Conservation (phyloP, 2,797 vertebrate species). For the Chiloscyllium punctatum region DNA sequence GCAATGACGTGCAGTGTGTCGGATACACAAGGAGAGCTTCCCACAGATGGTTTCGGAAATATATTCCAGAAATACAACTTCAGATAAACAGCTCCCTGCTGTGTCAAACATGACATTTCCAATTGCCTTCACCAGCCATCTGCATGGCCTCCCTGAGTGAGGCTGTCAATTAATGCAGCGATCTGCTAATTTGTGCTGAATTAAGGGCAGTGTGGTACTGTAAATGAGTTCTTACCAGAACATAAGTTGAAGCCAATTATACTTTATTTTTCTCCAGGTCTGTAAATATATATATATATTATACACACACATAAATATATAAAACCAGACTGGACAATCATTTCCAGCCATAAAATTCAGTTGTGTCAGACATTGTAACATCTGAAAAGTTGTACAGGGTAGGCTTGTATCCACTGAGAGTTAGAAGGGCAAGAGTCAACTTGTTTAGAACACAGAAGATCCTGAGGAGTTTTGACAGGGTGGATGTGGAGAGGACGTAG, state of each 20-base stretch:
- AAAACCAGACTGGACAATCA: not conserved
- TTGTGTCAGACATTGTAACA: not conserved
- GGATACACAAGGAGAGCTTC: not conserved
- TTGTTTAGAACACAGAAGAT: too few relatives aligned
- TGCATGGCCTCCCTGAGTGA: not conserved
- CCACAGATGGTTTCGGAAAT: constrained; percentile 4
- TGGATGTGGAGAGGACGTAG: too few relatives aligned
- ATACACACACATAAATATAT: not conserved
- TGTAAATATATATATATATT: not conserved
- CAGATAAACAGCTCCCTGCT: constrained; percentile 8
- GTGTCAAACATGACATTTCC: constrained; percentile 10
- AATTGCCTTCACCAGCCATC: constrained; percentile 12
- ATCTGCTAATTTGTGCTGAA: constrained; percentile 9
- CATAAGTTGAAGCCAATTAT: not conserved
- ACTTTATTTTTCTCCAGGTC: not conserved
- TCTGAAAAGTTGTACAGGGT: too few relatives aligned
- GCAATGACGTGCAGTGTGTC: not conserved
- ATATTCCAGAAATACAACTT: not conserved
- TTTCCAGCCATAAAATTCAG: not conserved
- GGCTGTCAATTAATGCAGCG: not conserved
- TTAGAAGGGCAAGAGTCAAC: too few relatives aligned
- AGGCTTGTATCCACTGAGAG: too few relatives aligned
- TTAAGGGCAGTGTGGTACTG: not conserved
- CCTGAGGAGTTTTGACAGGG: too few relatives aligned
- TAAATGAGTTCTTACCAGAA: not conserved